Evolutionary conservation across 2,888 invertebrate genomes (phyloP).

Genomic region (Agonopterix arenella): DNA sequence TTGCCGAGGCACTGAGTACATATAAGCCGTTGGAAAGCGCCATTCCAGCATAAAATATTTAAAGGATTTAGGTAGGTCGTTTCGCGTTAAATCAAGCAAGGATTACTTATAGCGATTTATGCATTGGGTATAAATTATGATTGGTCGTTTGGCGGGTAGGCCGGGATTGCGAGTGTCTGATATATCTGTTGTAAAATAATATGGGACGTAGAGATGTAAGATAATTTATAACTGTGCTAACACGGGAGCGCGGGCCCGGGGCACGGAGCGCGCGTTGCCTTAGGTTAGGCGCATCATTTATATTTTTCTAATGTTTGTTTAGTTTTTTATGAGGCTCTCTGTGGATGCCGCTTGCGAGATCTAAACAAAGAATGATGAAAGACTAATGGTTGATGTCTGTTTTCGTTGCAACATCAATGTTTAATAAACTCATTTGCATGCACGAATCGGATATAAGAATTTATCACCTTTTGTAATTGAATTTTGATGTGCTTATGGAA

Average conservation of each 20-base stretch:
- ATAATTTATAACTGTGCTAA: constrained; percentile 67
- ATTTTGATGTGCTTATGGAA: constrained; percentile 48
- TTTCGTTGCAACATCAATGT: constrained; percentile 61
- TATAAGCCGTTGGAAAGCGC: constrained; percentile 26
- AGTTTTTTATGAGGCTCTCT: constrained; percentile 58
- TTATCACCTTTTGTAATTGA: constrained; percentile 53
- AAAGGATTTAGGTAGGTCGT: constrained; percentile 33
- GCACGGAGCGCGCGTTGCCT: constrained; percentile 57
- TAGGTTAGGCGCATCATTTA: constrained; percentile 71
- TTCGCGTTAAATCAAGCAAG: constrained; percentile 43
- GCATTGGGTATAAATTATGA: constrained; percentile 56
- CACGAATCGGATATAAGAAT: constrained; percentile 45
- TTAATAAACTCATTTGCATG: constrained; percentile 68
- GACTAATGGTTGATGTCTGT: constrained; percentile 64
- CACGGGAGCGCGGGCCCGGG: constrained; percentile 47
- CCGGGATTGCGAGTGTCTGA: constrained; percentile 55
- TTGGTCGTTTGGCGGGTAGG: constrained; percentile 52
- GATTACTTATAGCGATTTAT: constrained; percentile 54
- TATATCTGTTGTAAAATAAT: constrained; percentile 67
- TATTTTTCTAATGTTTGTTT: constrained; percentile 72
- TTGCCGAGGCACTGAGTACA: constrained; percentile 6
- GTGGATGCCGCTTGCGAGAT: constrained; percentile 55
- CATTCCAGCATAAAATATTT: constrained; percentile 35
- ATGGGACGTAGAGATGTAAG: constrained; percentile 60
- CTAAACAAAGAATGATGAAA: constrained; percentile 70